Percentiles rank a stretch among this genome's conserved stretches.
Evolutionary conservation across 2,888 invertebrate genomes (phyloP).

Genomic region (Brenthis daphne): DNA sequence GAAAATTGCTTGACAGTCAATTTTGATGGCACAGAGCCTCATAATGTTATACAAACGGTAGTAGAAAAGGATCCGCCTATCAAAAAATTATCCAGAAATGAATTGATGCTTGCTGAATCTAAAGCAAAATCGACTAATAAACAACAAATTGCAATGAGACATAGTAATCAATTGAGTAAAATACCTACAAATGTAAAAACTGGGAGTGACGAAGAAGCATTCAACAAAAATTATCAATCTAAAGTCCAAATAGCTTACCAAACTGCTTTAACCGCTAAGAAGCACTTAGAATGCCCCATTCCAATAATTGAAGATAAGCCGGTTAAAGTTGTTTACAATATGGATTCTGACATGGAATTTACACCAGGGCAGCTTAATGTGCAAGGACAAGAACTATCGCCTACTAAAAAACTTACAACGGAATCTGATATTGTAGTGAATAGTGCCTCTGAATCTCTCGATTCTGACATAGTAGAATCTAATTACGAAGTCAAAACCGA

Average conservation of each 20-base stretch:
- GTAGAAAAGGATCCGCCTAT: constrained; percentile 56
- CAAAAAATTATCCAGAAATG: constrained; percentile 58
- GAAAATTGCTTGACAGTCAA: constrained; percentile 70
- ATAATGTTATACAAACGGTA: constrained; percentile 62
- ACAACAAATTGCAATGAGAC: constrained; percentile 46
- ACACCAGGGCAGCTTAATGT: constrained; percentile 59
- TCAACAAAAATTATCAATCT: constrained; percentile 64
- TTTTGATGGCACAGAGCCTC: constrained; percentile 61
- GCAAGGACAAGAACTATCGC: constrained; percentile 67
- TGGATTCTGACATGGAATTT: constrained; percentile 62
- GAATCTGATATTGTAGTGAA: constrained; percentile 49
- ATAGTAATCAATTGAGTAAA: constrained; percentile 49
- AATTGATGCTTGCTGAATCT: constrained; percentile 52
- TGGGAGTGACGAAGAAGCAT: constrained; percentile 50
- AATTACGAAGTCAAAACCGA: constrained; percentile 58
- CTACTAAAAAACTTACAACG: constrained; percentile 51
- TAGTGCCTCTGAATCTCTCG: constrained; percentile 60
- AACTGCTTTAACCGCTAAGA: constrained; percentile 67
- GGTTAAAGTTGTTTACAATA: constrained; percentile 68
- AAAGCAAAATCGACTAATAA: constrained; percentile 57
- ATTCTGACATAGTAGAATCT: constrained; percentile 59
- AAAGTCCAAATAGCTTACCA: constrained; percentile 74
- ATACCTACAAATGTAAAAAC: constrained; percentile 47
- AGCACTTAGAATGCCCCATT: constrained; percentile 63
- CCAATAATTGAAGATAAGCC: constrained; percentile 76